Conservation (phyloP, 2,113 vertebrate species). For the Balaeniceps rex region DNA sequence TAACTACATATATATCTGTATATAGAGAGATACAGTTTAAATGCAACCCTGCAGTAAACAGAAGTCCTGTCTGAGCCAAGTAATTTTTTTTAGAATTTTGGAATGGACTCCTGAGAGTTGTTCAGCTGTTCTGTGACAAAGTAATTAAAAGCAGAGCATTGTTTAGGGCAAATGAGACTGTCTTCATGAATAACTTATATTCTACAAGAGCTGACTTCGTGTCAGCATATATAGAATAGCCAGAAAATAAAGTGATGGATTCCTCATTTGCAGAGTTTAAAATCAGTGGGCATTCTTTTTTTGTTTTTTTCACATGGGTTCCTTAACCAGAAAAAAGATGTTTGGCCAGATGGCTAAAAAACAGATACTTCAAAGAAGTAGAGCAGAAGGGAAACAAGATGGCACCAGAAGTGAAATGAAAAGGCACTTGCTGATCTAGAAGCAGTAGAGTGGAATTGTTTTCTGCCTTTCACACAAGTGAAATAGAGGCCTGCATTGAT, state of each 20-base stretch:
- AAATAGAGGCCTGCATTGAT: background rate
- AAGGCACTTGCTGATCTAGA: background rate
- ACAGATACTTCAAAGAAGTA: background rate
- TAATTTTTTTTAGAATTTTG: background rate
- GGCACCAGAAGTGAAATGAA: background rate
- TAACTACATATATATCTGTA: background rate
- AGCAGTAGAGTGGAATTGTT: background rate
- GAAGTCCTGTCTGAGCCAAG: background rate
- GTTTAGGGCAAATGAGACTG: constrained; percentile 46
- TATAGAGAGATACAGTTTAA: background rate
- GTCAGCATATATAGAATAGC: background rate
- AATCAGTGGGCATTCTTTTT: background rate
- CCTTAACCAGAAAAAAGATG: background rate
- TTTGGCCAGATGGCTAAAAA: background rate
- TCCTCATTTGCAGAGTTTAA: background rate
- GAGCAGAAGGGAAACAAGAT: background rate
- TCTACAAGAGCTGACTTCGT: background rate
- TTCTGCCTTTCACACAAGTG: background rate
- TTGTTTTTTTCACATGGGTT: background rate
- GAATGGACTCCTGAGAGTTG: background rate
- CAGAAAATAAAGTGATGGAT: background rate
- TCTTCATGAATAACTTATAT: constrained; percentile 36
- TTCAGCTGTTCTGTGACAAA: background rate
- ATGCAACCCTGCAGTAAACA: background rate
- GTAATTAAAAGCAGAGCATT: constrained; percentile 14